These are phyloP conservation scores for Lasioglossum villosulum DNA, from an alignment of 2,888 invertebrate genomes.

Conservation along the genomic window DNA sequence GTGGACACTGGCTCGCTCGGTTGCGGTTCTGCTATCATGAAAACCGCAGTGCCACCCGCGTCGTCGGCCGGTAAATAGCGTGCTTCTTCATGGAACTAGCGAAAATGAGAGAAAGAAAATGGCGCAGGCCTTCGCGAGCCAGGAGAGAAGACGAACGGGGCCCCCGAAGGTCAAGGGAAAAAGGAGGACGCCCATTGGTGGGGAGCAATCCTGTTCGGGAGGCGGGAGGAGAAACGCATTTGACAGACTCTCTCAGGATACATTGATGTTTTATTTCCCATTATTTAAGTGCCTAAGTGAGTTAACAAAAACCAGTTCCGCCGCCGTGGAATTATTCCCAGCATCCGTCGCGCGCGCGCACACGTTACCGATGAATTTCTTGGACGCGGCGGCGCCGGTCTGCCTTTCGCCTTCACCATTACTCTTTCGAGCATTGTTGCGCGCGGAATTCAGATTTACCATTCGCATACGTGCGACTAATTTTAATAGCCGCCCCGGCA, in stretches of 20 bases:
- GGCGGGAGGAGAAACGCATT: slow-evolving; percentile 53
- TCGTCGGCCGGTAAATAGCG: slow-evolving; percentile 66
- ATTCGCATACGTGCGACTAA: not conserved
- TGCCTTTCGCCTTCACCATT: slow-evolving; percentile 28
- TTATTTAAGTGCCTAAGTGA: slow-evolving; percentile 71
- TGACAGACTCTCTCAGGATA: slow-evolving; percentile 67
- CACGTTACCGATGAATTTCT: slow-evolving; percentile 65
- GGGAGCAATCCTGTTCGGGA: slow-evolving; percentile 50
- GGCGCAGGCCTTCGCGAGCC: slow-evolving; percentile 19
- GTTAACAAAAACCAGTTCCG: slow-evolving; percentile 69
- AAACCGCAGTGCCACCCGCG: slow-evolving; percentile 74
- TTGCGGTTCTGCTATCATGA: slow-evolving; percentile 60
- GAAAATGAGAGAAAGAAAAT: slow-evolving; percentile 39
- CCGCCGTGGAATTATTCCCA: slow-evolving; percentile 65
- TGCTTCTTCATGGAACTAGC: slow-evolving; percentile 55
- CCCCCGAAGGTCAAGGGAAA: slow-evolving; percentile 11
- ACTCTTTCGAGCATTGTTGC: not conserved
- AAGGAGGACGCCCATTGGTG: slow-evolving; percentile 25
- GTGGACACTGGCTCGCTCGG: slow-evolving; percentile 34
- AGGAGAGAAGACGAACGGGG: slow-evolving; percentile 14
- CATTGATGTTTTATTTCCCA: slow-evolving; percentile 73
- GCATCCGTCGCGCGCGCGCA: slow-evolving; percentile 51
- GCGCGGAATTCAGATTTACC: not conserved
- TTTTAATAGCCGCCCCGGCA: not conserved
- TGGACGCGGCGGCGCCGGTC: slow-evolving; percentile 12